phyloP scores from a whole-genome alignment of 2,797 vertebrate genomes.

The Lateolabrax maculatus region DNA sequence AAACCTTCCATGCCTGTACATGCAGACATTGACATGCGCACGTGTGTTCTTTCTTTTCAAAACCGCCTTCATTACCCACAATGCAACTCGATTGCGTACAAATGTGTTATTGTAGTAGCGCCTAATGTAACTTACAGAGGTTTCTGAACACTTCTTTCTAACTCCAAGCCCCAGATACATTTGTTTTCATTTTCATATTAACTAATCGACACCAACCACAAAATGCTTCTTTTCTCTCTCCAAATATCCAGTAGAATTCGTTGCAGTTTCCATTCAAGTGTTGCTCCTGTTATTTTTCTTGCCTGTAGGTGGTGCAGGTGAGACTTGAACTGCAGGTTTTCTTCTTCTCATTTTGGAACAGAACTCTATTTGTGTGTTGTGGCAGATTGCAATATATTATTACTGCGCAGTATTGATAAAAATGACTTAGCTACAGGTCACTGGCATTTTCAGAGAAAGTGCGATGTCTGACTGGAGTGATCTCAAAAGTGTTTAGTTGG shows the following conservation, averaged over 20 bases:
- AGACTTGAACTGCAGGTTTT: neutral
- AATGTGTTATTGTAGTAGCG: neutral
- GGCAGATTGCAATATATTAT: constrained; percentile 24
- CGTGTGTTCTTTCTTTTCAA: too few relatives aligned
- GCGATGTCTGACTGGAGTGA: constrained; percentile 2
- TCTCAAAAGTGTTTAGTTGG: constrained; percentile 20
- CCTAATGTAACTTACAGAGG: neutral
- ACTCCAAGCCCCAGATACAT: neutral
- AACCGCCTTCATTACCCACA: neutral
- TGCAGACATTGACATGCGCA: neutral
- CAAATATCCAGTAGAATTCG: too few relatives aligned
- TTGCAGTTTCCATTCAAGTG: neutral
- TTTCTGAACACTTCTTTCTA: neutral
- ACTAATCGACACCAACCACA: too few relatives aligned
- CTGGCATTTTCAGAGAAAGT: constrained; percentile 5
- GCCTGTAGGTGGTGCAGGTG: neutral
- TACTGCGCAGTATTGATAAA: constrained; percentile 59
- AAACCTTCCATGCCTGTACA: neutral
- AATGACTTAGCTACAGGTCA: constrained; percentile 1
- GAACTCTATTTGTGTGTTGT: constrained; percentile 33
- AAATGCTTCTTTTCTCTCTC: too few relatives aligned
- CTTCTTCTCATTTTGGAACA: constrained; percentile 45
- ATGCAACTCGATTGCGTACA: neutral
- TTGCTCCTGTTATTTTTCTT: neutral
- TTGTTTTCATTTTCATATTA: neutral